These are phyloP conservation scores for Agonopterix arenella DNA, from an alignment of 2,888 invertebrate species.

Conservation along the genomic window DNA sequence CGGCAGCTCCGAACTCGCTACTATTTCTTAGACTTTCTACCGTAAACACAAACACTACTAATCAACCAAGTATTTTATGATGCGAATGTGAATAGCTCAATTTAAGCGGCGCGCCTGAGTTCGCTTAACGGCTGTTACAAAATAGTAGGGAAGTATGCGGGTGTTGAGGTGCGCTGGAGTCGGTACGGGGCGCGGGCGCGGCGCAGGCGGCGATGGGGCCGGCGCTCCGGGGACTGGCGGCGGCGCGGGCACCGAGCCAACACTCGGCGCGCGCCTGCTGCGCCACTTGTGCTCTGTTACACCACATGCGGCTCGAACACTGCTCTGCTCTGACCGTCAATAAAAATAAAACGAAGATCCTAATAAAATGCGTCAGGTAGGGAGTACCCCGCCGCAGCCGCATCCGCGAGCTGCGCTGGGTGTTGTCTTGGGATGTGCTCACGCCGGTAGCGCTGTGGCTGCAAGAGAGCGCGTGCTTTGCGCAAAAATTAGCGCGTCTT, in stretches of 20 bases:
- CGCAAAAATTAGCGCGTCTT: slow-evolving; percentile 17
- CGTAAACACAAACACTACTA: slow-evolving; percentile 27
- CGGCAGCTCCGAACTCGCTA: slow-evolving; percentile 45
- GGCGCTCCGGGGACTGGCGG: slow-evolving; percentile 63
- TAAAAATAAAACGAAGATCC: slow-evolving; percentile 56
- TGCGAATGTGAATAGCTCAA: slow-evolving; percentile 3
- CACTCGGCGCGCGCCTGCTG: slow-evolving; percentile 36
- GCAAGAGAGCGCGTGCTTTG: slow-evolving; percentile 8
- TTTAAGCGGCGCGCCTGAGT: slow-evolving; percentile 7
- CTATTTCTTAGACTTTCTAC: slow-evolving; percentile 38
- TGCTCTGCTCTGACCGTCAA: slow-evolving; percentile 34
- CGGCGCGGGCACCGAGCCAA: slow-evolving; percentile 66
- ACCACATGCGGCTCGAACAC: slow-evolving; percentile 44
- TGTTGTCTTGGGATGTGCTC: not conserved
- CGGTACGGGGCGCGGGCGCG: slow-evolving; percentile 15
- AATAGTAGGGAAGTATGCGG: slow-evolving; percentile 2
- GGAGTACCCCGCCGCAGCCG: slow-evolving; percentile 22
- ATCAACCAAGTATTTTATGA: slow-evolving; percentile 19
- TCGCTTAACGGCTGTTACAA: slow-evolving; percentile 14
- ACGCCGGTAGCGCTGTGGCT: not conserved
- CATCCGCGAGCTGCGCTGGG: slow-evolving; percentile 6
- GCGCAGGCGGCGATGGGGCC: slow-evolving; percentile 57
- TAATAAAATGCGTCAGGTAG: slow-evolving; percentile 36
- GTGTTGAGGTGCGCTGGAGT: slow-evolving; percentile 6
- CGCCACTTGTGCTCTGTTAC: slow-evolving; percentile 61